Conservation (phyloP, 2,113 vertebrate species). For the Sceloporus undulatus region DNA sequence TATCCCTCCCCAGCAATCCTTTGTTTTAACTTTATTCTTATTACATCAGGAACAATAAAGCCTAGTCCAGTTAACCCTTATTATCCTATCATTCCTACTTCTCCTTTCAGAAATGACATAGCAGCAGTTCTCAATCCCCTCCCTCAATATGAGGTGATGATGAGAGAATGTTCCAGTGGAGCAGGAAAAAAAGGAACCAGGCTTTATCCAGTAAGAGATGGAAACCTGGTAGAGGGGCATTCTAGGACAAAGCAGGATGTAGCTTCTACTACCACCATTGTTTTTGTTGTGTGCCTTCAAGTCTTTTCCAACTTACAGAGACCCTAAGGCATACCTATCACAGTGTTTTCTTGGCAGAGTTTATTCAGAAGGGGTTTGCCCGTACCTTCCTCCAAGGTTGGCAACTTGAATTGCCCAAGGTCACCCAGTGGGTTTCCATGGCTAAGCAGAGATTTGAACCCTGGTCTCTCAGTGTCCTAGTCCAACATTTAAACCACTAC, state of each 20-base stretch:
- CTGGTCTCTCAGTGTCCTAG: too few species aligned
- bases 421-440: too few species aligned
- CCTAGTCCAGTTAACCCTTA: background rate
- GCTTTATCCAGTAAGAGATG: background rate
- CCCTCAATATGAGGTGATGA: background rate
- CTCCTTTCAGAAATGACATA: background rate
- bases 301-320: too few species aligned
- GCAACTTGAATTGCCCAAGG: too few species aligned
- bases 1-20: background rate
- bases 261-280: too few species aligned
- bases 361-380: too few species aligned
- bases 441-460: too few species aligned
- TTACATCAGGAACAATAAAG: background rate
- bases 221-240: background rate
- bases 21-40: background rate
- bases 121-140: background rate
- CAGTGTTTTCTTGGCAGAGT: too few species aligned
- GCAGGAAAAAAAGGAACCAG: background rate
- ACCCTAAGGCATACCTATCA: too few species aligned
- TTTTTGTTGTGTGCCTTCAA: too few species aligned
- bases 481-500: too few species aligned
- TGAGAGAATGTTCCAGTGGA: background rate
- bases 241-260: background rate
- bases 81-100: background rate
- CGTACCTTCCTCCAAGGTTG: too few species aligned